Conservation (phyloP, 2,888 invertebrate species). For the Eristalis pertinax region DNA sequence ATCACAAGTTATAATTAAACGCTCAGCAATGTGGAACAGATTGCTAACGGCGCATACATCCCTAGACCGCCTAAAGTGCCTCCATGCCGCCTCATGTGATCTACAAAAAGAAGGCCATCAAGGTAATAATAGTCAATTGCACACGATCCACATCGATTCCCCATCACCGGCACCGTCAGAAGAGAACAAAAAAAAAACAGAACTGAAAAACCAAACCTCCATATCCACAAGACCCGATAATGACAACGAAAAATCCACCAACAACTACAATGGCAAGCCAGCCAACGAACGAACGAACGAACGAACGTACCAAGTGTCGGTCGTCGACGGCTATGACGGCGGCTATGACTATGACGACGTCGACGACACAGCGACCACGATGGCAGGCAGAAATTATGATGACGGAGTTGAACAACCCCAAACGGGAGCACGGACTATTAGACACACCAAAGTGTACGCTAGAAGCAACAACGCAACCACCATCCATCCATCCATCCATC, state of each 20-base stretch:
- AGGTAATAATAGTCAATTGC: slow-evolving; percentile 56
- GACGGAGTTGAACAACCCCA: slow-evolving; percentile 69
- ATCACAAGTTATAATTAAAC: not conserved
- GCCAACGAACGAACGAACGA: not conserved
- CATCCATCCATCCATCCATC: slow-evolving; percentile 10
- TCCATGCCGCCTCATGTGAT: not conserved
- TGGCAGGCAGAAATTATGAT: slow-evolving; percentile 53
- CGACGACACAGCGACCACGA: slow-evolving; percentile 33
- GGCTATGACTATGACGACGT: slow-evolving; percentile 38
- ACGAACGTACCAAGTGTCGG: not conserved
- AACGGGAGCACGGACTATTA: slow-evolving; percentile 67
- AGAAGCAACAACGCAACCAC: slow-evolving; percentile 10
- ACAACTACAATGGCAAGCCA: slow-evolving; percentile 16
- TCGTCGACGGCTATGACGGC: slow-evolving; percentile 17
- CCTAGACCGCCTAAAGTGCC: not conserved
- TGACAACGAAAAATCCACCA: slow-evolving; percentile 6
- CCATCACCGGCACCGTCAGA: slow-evolving; percentile 4
- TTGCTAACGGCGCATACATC: not conserved
- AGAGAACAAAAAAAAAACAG: not conserved
- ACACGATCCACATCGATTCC: slow-evolving; percentile 57
- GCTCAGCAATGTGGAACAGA: slow-evolving; percentile 1
- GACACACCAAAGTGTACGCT: slow-evolving; percentile 58
- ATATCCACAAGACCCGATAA: slow-evolving; percentile 54
- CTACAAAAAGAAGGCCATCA: slow-evolving; percentile 39
- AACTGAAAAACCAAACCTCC: slow-evolving; percentile 30